phyloP scores from a whole-genome alignment of 2,888 invertebrate genomes.

The Nomada hirtipes region DNA sequence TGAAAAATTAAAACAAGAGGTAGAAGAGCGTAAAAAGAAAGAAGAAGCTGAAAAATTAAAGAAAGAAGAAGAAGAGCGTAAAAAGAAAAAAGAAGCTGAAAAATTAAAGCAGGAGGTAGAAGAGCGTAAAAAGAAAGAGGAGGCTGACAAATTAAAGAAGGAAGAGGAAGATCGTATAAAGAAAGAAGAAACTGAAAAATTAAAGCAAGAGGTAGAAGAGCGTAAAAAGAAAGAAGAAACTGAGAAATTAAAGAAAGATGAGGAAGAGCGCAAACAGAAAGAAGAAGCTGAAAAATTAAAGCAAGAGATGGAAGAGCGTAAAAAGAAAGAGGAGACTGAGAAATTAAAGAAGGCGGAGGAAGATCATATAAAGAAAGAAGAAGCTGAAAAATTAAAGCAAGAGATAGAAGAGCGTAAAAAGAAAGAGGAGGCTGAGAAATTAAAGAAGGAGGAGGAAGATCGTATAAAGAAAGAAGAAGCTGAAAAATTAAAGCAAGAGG shows the following conservation, averaged over 20 bases:
- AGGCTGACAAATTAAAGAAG: constrained; percentile 62
- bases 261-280: constrained; percentile 65
- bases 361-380: constrained; percentile 53
- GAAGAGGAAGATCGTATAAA: constrained; percentile 68
- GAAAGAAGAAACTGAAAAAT: constrained; percentile 59
- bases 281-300: constrained; percentile 60
- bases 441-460: constrained; percentile 51
- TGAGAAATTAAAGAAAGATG: constrained; percentile 59
- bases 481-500: constrained; percentile 51
- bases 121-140: constrained; percentile 54
- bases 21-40: constrained; percentile 48
- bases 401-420: constrained; percentile 34
- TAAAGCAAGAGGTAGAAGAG: constrained; percentile 56
- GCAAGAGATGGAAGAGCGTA: constrained; percentile 56
- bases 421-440: constrained; percentile 53
- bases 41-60: constrained; percentile 52
- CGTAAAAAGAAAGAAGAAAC: constrained; percentile 59
- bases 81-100: constrained; percentile 47
- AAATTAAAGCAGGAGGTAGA: constrained; percentile 47
- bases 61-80: constrained; percentile 54
- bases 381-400: constrained; percentile 31
- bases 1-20: constrained; percentile 35
- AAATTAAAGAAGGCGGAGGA: constrained; percentile 59
- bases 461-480: constrained; percentile 77
- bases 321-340: constrained; percentile 57